These are phyloP conservation scores for Lycodopsis pacificus DNA, from an alignment of 2,797 vertebrate genomes.

Conservation along the genomic window DNA sequence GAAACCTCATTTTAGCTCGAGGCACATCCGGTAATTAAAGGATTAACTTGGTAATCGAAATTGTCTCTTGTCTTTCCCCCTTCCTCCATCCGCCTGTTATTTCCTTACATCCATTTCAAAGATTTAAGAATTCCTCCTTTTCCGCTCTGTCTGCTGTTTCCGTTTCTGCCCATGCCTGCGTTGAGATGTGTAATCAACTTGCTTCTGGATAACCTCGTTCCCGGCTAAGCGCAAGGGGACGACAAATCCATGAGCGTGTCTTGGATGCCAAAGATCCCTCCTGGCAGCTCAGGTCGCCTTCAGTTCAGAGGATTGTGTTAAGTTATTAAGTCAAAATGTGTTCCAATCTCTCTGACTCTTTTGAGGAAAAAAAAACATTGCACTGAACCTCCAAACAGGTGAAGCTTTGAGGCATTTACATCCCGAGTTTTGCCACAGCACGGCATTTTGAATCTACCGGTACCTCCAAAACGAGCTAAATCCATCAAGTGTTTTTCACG, in stretches of 20 bases:
- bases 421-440: constrained; percentile 31
- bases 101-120: constrained; percentile 77
- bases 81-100: constrained; percentile 66
- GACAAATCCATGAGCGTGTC: constrained; percentile 72
- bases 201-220: constrained; percentile 76
- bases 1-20: constrained; percentile 76
- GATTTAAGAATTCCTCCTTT: constrained; percentile 66
- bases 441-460: constrained; percentile 36
- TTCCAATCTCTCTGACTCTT: constrained; percentile 67
- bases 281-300: constrained; percentile 54
- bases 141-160: constrained; percentile 23
- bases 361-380: constrained; percentile 41
- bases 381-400: constrained; percentile 54
- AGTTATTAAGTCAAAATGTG: constrained; percentile 74
- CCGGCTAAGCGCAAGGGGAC: constrained; percentile 64
- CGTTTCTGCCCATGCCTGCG: constrained; percentile 47
- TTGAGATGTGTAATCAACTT: constrained; percentile 76
- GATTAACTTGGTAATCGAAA: constrained; percentile 86
- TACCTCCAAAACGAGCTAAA: constrained; percentile 39
- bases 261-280: constrained; percentile 67
- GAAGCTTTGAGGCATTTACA: constrained; percentile 56
- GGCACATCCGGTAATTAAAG: constrained; percentile 84
- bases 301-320: constrained; percentile 65
- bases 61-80: constrained; percentile 76
- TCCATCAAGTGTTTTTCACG: constrained; percentile 40